phyloP scores from a whole-genome alignment of 2,888 invertebrate genomes.

The Heterodera filipjevi region DNA sequence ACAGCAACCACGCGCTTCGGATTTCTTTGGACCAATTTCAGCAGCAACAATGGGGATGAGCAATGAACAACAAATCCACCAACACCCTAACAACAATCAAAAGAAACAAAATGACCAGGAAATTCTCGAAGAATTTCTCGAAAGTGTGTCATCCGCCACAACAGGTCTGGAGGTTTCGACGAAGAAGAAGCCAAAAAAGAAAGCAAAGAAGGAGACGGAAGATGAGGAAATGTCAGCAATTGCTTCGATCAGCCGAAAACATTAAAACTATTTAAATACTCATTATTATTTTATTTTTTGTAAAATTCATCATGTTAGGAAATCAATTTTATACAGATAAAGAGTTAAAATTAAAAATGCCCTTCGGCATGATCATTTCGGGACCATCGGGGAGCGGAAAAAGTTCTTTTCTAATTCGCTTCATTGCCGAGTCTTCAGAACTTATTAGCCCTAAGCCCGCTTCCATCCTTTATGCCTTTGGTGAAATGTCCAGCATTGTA shows the following conservation, averaged over 20 bases:
- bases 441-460: slow-evolving; percentile 16
- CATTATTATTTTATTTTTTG: background rate
- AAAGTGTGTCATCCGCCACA: background rate
- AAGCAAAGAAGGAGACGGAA: background rate
- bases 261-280: background rate
- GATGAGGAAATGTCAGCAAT: background rate
- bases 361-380: slow-evolving; percentile 23
- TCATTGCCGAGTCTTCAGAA: slow-evolving; percentile 9
- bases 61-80: background rate
- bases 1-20: background rate
- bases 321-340: slow-evolving; percentile 18
- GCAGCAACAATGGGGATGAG: background rate
- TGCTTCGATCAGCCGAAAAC: background rate
- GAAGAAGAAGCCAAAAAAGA: background rate
- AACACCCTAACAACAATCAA: too few species aligned
- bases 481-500: slow-evolving; percentile 5
- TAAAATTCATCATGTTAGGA: background rate
- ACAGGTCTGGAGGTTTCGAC: background rate
- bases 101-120: background rate
- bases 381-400: slow-evolving; percentile 16
- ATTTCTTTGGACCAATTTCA: too few species aligned
- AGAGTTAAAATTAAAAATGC: slow-evolving; percentile 20
- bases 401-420: slow-evolving; percentile 1
- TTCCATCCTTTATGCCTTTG: slow-evolving; percentile 25
- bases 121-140: slow-evolving; percentile 19